These are phyloP conservation scores for Drosophila lutescens DNA, from an alignment of 2,888 invertebrate genomes.

Conservation along the genomic window DNA sequence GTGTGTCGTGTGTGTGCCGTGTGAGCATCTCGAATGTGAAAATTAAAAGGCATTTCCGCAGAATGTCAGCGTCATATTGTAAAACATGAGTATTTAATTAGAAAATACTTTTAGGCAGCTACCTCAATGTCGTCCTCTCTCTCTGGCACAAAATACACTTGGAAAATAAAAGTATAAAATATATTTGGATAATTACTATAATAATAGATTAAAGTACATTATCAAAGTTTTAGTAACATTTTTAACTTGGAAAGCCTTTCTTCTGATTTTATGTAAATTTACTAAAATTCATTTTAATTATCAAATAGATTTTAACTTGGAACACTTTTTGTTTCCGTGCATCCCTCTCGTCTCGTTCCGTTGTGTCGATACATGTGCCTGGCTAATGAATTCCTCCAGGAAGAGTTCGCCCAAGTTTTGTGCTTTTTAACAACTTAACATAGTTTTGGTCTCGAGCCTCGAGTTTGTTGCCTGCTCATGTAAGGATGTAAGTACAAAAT, in stretches of 20 bases:
- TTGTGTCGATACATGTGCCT: constrained; percentile 48
- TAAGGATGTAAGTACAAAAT: constrained; percentile 65
- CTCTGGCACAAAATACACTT: neutral
- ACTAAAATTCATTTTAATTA: too few species aligned
- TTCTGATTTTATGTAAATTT: too few species aligned
- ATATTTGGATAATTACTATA: too few species aligned
- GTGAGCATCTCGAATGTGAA: constrained; percentile 69
- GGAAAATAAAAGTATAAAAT: neutral
- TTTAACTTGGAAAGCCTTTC: too few species aligned
- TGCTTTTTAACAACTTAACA: constrained; percentile 76
- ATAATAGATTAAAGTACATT: too few species aligned
- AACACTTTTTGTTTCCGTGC: neutral
- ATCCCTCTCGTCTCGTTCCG: neutral
- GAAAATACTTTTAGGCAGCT: constrained; percentile 71
- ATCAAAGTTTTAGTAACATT: too few species aligned
- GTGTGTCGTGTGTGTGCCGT: constrained; percentile 31
- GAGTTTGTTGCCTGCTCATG: constrained; percentile 29
- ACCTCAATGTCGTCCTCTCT: constrained; percentile 7
- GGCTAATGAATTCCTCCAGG: constrained; percentile 70
- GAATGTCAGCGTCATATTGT: constrained; percentile 81
- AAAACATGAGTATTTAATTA: constrained; percentile 82
- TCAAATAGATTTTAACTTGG: neutral
- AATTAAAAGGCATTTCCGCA: constrained; percentile 82
- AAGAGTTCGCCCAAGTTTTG: constrained; percentile 52
- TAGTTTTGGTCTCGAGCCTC: constrained; percentile 55